Base-by-base conservation (phyloP, 2,888 invertebrate species). In the Thysanoteuthis rhombus region DNA sequence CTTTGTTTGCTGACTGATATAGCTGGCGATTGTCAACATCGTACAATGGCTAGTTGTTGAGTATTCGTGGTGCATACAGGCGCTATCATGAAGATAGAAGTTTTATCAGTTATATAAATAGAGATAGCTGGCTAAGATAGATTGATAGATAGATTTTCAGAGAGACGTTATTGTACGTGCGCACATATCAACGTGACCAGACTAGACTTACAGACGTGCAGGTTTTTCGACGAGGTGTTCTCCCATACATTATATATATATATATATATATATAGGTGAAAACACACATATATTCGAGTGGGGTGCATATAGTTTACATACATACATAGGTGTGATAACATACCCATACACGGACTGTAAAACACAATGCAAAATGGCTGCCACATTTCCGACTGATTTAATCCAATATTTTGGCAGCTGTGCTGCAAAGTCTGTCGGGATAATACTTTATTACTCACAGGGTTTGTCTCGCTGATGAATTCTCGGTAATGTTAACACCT, bases 381-480 rank as follows among this genome's bases (percentile, higher is more conserved):
- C 36, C n/a, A n/a, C 75, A 36, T 75, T 75, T 75, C 75, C 75
- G 12, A 75, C 75, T 75, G 75, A 75, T 75, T 75, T 36, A 75
- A 75, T 75, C 75, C 75, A 75, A 75, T 75, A 75, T n/a, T 75
- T 16, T 36, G 75, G 75, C 75, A 75, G 75, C 75, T 75, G 75
- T 75, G 75, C 19, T 1, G n/a, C 75, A n/a, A 75, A n/a, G 75
- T 75, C n/a, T n/a, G n/a, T 75, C 75, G 75, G 75, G 75, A 75
- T 75, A 75, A 75, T 75, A 75, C 75, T n/a, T n/a, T 75, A 36
- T n/a, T 75, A 75, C 58, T 58, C 58, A 58, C 75, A n/a, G 75
- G 75, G 75, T 75, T 75, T 75, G n/a, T 75, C 75, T 75, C 75
- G 75, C 75, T 75, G 75, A 75, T 75, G n/a, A 75, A 75, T n/a